Conservation (phyloP, 2,888 invertebrate species). For the Odontocerum albicorne region DNA sequence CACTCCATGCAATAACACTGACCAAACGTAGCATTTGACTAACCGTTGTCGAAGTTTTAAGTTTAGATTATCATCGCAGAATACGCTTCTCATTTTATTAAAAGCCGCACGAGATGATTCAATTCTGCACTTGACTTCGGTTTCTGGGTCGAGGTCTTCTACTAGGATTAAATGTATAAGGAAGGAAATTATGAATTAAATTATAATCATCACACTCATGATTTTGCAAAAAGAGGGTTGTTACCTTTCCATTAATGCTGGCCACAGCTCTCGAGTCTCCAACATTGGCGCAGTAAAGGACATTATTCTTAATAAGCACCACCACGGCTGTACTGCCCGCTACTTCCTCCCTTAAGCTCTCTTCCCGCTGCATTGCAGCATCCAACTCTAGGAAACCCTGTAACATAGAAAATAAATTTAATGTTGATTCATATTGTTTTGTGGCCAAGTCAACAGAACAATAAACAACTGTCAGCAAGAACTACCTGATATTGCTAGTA, state of each 20-base stretch:
- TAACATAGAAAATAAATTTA: constrained; percentile 31
- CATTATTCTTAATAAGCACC: constrained; percentile 79
- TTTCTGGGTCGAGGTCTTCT: too few relatives aligned
- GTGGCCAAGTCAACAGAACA: background rate
- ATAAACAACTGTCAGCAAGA: background rate
- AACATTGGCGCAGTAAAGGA: constrained; percentile 93
- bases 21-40: too few relatives aligned
- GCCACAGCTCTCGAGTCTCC: constrained; percentile 97
- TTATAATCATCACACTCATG: background rate
- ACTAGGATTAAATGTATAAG: too few relatives aligned
- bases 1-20: too few relatives aligned
- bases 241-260: constrained; percentile 76
- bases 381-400: constrained; percentile 91
- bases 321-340: constrained; percentile 94
- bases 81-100: too few relatives aligned
- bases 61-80: too few relatives aligned
- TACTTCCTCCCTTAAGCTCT: constrained; percentile 85
- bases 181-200: background rate
- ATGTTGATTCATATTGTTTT: background rate
- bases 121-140: too few relatives aligned
- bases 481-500: too few relatives aligned
- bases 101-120: too few relatives aligned
- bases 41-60: too few relatives aligned
- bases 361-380: constrained; percentile 88
- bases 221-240: constrained; percentile 37